Percentiles rank a stretch among this genome's conserved stretches.
Conservation (phyloP, 2,888 invertebrate genomes). For the Orchestes rusci region DNA sequence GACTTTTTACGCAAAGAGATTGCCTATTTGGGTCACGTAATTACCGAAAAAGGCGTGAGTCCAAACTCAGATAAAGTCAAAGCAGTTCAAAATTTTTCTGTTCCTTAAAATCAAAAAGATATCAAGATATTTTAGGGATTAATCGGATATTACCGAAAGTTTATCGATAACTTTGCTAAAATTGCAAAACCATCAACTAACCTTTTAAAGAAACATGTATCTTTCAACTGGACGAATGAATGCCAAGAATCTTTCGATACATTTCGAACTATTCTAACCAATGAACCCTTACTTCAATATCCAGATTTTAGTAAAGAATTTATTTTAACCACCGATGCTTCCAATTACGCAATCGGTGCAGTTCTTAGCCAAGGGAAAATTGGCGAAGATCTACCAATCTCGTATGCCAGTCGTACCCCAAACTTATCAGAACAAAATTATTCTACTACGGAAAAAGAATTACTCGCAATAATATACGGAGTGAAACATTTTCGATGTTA, state of each 20-base stretch:
- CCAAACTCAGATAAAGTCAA: constrained; percentile 22
- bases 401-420: constrained; percentile 35
- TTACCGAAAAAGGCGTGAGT: constrained; percentile 24
- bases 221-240: constrained; percentile 19
- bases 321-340: constrained; percentile 35
- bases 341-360: constrained; percentile 28
- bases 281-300: constrained; percentile 28
- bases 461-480: constrained; percentile 37
- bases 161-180: constrained; percentile 20
- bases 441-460: constrained; percentile 37
- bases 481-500: constrained; percentile 38
- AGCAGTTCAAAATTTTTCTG: constrained; percentile 20
- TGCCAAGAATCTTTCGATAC: constrained; percentile 14
- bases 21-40: constrained; percentile 24
- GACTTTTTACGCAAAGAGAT: no score
- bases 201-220: constrained; percentile 19
- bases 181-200: constrained; percentile 22
- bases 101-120: constrained; percentile 22
- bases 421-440: constrained; percentile 37
- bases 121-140: constrained; percentile 27
- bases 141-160: constrained; percentile 21
- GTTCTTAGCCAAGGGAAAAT: constrained; percentile 32
- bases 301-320: constrained; percentile 7
- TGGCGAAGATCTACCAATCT: constrained; percentile 34
- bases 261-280: constrained; percentile 21